Evolutionary conservation across 2,113 vertebrate genomes (phyloP).

Genomic region (Columbina picui): DNA sequence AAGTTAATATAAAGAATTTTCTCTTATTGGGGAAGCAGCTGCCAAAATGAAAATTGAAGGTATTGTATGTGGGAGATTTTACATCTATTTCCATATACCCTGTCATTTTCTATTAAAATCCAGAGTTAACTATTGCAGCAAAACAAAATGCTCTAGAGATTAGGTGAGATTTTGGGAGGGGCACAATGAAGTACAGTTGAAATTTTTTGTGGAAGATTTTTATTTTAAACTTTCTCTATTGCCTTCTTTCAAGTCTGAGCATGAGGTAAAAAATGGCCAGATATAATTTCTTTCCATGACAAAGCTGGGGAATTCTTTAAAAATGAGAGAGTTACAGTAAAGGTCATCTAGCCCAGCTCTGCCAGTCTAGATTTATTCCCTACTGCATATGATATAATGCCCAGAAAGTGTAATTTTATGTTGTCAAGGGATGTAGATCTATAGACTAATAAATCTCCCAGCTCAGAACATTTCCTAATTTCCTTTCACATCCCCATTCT

Average conservation of each 20-base stretch:
- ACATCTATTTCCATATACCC: not conserved
- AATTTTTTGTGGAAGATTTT: not conserved
- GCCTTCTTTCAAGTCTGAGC: not conserved
- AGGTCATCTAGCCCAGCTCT: conserved; percentile 7
- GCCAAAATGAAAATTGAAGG: not conserved
- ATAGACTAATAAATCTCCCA: conserved; percentile 19
- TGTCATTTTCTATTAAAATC: not conserved
- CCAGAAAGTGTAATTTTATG: conserved; percentile 31
- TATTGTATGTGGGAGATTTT: not conserved
- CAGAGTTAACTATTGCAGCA: not conserved
- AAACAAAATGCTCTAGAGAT: not conserved
- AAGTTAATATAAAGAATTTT: not conserved
- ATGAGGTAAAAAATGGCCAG: not conserved
- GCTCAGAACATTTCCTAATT: conserved; percentile 34
- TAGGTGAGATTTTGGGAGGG: not conserved
- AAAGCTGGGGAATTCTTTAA: not conserved
- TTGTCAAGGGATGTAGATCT: not conserved
- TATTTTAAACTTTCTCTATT: not conserved
- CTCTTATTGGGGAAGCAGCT: not conserved
- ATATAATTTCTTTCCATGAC: not conserved
- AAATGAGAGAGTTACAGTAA: not conserved
- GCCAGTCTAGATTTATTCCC: conserved; percentile 13
- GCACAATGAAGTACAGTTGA: not conserved
- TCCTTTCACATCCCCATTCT: not conserved
- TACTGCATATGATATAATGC: not conserved